A percentile compares a stretch with the other conserved stretches of the same genome.
These are phyloP conservation scores for Aromia moschata DNA, from an alignment of 2,888 invertebrate genomes.

Conservation along the genomic window DNA sequence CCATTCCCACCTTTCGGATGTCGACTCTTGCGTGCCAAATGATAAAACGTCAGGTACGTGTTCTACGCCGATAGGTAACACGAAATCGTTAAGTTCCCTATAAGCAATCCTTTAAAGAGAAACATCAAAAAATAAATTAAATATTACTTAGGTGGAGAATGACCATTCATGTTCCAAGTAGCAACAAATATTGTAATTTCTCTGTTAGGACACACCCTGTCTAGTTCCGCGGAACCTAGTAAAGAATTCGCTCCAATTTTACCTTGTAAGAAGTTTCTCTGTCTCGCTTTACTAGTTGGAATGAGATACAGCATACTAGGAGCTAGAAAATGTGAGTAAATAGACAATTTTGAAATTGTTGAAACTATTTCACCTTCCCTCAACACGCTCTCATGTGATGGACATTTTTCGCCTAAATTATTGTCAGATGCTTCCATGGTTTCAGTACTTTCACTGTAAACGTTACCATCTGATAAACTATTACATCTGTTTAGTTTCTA, in stretches of 20 bases:
- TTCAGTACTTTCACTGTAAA: constrained; percentile 44
- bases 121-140: too few species aligned
- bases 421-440: constrained; percentile 41
- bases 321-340: constrained; percentile 29
- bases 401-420: constrained; percentile 54
- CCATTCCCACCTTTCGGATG: constrained; percentile 87
- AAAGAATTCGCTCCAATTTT: constrained; percentile 82
- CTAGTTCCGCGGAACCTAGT: constrained; percentile 84
- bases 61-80: constrained; percentile 84
- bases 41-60: constrained; percentile 91
- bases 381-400: constrained; percentile 60
- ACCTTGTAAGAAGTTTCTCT: constrained; percentile 84
- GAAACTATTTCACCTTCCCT: constrained; percentile 50
- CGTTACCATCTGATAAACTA: constrained; percentile 59
- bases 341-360: too few species aligned
- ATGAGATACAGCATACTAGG: constrained; percentile 69
- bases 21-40: constrained; percentile 94
- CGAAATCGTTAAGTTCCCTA: constrained; percentile 88
- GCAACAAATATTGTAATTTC: constrained; percentile 90
- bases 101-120: too few species aligned
- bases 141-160: constrained; percentile 81
- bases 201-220: constrained; percentile 85
- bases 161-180: constrained; percentile 98
- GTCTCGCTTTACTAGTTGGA: constrained; percentile 82
- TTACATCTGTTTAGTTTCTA: constrained; percentile 52